phyloP scores from a whole-genome alignment of 2,113 vertebrate genomes.

The Catharus fuscescens region DNA sequence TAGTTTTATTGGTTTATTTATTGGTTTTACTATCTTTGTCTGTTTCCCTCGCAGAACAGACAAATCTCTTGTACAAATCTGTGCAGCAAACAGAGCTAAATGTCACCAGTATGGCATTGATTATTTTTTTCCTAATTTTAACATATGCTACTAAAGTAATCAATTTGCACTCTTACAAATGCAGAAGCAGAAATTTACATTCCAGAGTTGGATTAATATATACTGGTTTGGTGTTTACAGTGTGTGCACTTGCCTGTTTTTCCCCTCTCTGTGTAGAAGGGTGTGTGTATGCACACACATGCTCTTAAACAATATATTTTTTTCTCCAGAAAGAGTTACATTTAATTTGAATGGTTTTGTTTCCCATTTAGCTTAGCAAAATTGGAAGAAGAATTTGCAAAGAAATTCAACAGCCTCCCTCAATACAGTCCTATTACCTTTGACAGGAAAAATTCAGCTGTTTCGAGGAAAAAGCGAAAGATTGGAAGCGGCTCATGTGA shows the following conservation, averaged over 20 bases:
- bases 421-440: constrained; percentile 95
- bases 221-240: background rate
- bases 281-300: background rate
- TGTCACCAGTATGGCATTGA: background rate
- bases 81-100: background rate
- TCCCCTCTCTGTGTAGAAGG: background rate
- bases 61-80: background rate
- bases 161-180: background rate
- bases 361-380: constrained; percentile 86
- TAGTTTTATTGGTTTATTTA: background rate
- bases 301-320: background rate
- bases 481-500: constrained; percentile 77
- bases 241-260: background rate
- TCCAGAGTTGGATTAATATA: background rate
- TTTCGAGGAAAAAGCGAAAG: constrained; percentile 90
- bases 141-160: background rate
- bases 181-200: background rate
- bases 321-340: background rate
- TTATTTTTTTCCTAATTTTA: background rate
- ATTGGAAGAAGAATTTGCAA: constrained; percentile 98
- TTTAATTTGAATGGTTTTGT: constrained; percentile 55
- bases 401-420: constrained; percentile 98
- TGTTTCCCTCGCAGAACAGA: background rate
- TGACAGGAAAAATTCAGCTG: constrained; percentile 89
- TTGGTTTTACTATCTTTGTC: background rate